These are phyloP conservation scores for Brachyhypopomus occidentalis DNA, from an alignment of 2,113 vertebrate species.

Conservation along the genomic window DNA sequence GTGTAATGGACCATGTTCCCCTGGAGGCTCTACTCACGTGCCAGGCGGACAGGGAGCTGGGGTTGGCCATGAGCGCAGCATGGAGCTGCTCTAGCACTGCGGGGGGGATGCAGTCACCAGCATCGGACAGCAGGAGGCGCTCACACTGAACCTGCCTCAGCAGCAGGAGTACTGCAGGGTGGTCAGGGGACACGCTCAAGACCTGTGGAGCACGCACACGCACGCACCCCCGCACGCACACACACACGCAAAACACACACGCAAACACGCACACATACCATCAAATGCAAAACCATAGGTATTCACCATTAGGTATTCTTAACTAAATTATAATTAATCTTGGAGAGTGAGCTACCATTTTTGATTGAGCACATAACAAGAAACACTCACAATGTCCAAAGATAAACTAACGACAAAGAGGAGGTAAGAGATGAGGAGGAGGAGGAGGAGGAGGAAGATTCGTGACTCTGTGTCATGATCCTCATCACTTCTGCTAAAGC, in stretches of 20 bases:
- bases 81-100: constrained; percentile 83
- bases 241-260: too few species aligned
- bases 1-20: too few species aligned
- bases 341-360: background rate
- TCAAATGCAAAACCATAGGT: too few species aligned
- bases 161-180: constrained; percentile 81
- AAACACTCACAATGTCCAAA: background rate
- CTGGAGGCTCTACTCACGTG: constrained; percentile 77
- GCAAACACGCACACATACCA: background rate
- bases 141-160: constrained; percentile 91
- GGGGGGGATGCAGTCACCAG: constrained; percentile 77
- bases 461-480: background rate
- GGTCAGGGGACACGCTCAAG: constrained; percentile 81
- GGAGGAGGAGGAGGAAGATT: background rate
- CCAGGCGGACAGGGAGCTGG: constrained; percentile 85
- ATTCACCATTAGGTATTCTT: background rate
- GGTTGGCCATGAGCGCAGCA: constrained; percentile 82
- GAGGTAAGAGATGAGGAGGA: background rate
- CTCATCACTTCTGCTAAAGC: constrained; percentile 13
- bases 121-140: constrained; percentile 75
- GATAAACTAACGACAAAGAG: background rate
- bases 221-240: background rate
- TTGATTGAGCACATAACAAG: background rate
- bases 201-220: constrained; percentile 69
- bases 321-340: background rate